Base-by-base conservation (phyloP, 2,797 vertebrate genomes). In the Heteromormyrus szaboi region DNA sequence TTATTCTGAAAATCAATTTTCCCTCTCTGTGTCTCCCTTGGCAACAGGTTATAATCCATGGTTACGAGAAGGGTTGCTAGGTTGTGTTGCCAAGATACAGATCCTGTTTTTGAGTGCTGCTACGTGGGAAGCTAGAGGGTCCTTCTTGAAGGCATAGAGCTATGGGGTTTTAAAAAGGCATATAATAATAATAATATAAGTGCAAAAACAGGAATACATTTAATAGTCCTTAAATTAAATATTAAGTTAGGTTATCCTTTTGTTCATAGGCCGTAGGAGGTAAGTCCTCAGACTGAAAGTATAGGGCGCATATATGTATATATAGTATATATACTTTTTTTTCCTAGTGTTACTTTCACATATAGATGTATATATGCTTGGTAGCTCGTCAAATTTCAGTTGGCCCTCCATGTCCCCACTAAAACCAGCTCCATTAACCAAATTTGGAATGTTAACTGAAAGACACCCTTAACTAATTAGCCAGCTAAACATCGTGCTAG, bases 21-120 rank as follows among this genome's bases (percentile, higher is more conserved):
- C 94, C 93, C 95, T 95, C 94, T 95, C 95, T 93, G n/a, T 88
- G 95, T 96, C 94, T 96, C 96, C 96, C 95, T 95, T 96, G 95
- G 96, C 96, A 96, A 96, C 96, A 96, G 95, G 95, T 96, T 96
- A 95, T 96, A 96, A 96, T 96, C 95, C 96, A 95, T 96, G 94
- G 96, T 95, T 96, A 96, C 95, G 91, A 94, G 94, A 95, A 91
- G 89, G 91, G 96, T 96, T 96, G 96, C 96, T 96, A 96, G 94
- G 95, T 59, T 95, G 94, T 93, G 94, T 96, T 96, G 95, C 95
- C 59, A 94, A 95, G 95, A 94, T 96, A 96, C 95, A 92, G 95
- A 94, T 94, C 94, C 94, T 93, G 94, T 93, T 95, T 92, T 94
- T 93, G 92, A 92, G 93, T 87, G 90, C 91, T 50, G 91, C 92